Percentiles rank a stretch among this genome's conserved stretches.
phyloP scores from a whole-genome alignment of 1,140 invertebrate species.

The Drosophila mayri region DNA sequence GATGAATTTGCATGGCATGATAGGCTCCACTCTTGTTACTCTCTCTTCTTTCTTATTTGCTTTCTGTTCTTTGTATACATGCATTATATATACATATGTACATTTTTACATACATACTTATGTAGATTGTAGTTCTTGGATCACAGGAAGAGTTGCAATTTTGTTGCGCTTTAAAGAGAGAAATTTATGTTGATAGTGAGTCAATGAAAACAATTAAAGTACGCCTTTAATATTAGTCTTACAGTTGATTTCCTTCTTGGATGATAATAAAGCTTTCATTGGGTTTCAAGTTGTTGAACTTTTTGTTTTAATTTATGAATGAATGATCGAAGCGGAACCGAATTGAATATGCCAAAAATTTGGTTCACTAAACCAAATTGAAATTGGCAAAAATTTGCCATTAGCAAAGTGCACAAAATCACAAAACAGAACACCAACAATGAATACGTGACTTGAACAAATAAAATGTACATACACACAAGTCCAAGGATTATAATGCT shows the following conservation, averaged over 20 bases:
- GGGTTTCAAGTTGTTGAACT: no score
- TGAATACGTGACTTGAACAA: not conserved
- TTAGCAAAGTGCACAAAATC: not conserved
- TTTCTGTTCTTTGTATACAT: not conserved
- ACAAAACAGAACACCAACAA: not conserved
- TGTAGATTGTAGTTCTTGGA: not conserved
- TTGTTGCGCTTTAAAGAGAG: not conserved
- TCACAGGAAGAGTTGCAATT: not conserved
- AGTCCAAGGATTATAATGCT: not conserved
- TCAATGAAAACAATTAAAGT: not conserved
- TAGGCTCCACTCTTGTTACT: no score
- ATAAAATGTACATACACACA: not conserved
- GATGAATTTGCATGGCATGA: no score
- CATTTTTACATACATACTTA: no score
- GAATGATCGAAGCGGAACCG: no score
- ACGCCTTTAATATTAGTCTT: not conserved
- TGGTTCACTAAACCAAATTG: not conserved
- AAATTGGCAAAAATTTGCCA: not conserved
- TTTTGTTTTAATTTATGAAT: not conserved
- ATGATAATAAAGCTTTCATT: no score
- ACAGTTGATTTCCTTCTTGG: not conserved
- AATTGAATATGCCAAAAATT: no score
- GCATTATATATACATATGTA: not conserved
- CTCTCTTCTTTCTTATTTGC: not conserved
- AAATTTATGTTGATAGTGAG: not conserved